These are phyloP conservation scores for Argyresthia goedartella DNA, from an alignment of 2,888 invertebrate genomes.

Conservation along the genomic window DNA sequence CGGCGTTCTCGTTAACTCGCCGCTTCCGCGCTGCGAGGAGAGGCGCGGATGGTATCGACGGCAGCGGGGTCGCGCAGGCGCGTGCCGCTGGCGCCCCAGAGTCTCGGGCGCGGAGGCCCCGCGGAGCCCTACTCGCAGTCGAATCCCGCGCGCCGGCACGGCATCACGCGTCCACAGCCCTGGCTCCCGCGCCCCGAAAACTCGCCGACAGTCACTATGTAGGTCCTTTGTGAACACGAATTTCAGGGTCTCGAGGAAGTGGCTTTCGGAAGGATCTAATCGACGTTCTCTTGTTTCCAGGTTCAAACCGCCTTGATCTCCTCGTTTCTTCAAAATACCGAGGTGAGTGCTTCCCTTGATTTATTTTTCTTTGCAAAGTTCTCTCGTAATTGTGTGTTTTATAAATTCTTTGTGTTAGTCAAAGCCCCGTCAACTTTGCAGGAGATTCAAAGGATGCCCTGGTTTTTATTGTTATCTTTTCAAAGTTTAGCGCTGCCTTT, in stretches of 20 bases:
- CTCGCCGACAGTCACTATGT: not conserved
- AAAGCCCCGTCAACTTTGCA: conserved; percentile 3
- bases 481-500: not conserved
- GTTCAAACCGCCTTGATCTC: conserved; percentile 30
- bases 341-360: conserved; percentile 31
- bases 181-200: conserved; percentile 28
- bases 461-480: conserved; percentile 3
- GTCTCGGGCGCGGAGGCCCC: conserved; percentile 56
- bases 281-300: conserved; percentile 39
- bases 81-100: conserved; percentile 60
- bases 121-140: conserved; percentile 48
- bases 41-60: conserved; percentile 59
- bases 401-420: not conserved
- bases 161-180: conserved; percentile 26
- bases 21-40: conserved; percentile 62
- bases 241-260: not conserved
- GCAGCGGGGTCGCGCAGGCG: conserved; percentile 35
- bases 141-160: conserved; percentile 32
- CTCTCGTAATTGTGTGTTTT: not conserved
- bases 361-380: conserved; percentile 12
- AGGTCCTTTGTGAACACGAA: not conserved
- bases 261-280: conserved; percentile 17
- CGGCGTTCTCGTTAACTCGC: conserved; percentile 57
- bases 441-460: not conserved
- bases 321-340: conserved; percentile 17